These are phyloP conservation scores for Spodoptera frugiperda DNA, from an alignment of 1,140 invertebrate genomes.

Conservation along the genomic window DNA sequence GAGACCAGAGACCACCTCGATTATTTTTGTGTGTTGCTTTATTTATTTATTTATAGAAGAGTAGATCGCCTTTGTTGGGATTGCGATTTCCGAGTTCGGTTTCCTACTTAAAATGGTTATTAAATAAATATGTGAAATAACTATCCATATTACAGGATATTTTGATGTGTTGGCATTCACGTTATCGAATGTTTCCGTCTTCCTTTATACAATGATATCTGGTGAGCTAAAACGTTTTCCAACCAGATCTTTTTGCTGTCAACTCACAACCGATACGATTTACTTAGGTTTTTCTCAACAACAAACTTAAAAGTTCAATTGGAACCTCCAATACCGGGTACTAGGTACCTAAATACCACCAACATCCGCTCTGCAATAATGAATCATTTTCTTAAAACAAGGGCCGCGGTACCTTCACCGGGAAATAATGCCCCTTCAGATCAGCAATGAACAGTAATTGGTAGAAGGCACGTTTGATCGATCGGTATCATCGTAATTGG, in stretches of 20 bases:
- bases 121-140: neutral
- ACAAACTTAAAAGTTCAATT: slow-evolving; percentile 7
- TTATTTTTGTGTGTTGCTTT: neutral
- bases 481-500: slow-evolving; percentile 70
- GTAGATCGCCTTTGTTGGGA: neutral
- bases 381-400: slow-evolving; percentile 49
- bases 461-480: slow-evolving; percentile 53
- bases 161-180: no score
- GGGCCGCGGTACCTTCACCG: slow-evolving; percentile 56
- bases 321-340: no score
- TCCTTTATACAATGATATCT: no score
- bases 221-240: no score
- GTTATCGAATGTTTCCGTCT: no score
- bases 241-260: no score
- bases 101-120: neutral
- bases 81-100: neutral
- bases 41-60: slow-evolving; percentile 10
- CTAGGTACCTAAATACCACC: slow-evolving; percentile 13
- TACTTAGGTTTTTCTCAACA: neutral
- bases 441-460: slow-evolving; percentile 61
- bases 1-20: no score
- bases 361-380: slow-evolving; percentile 50
- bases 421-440: slow-evolving; percentile 53
- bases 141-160: no score
- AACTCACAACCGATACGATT: neutral